Base-by-base conservation (phyloP, 2,113 vertebrate species). In the Thamnophis sirtalis region DNA sequence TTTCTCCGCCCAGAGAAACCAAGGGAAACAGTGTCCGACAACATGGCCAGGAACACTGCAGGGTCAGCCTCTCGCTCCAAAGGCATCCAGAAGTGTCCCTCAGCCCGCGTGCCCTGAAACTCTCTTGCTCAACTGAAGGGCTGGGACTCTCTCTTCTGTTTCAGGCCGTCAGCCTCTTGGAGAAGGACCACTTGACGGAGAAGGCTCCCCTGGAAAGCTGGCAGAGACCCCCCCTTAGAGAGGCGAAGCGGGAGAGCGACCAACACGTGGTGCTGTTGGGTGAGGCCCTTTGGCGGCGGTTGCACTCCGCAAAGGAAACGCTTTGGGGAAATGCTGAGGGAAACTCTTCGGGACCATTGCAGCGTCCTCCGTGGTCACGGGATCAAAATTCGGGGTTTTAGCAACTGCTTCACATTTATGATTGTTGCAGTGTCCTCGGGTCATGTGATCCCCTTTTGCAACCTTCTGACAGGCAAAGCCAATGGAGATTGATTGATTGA, bases 291-390 rank as follows among this genome's bases (percentile, higher is more conserved):
- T 4, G 1, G 43, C 43, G 43, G 43, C 43, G 1, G 43, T 43
- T 43, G 13, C 4, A 4, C 3, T 55, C 17, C 22, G 49, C 2
- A 28, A 19, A 15, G 26, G 24, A 8, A 68, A 33, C 9, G 1
- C 3, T 43, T 19, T 21, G 33, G 68, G 73, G 17, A 80, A 80
- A 21, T 4, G 33, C 33, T 80, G 73, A 43, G 33, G 73, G 33
- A 4, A 21, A 17, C 9, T 9, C 63, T 1, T 56, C 7, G 7
- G 1, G 19, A 26, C 24, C 60, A 26, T n/a, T n/a, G 63, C 28
- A n/a, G 28, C 63, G 15, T 68, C 2, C 3, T 26, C 11, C 11
- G 0, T 1, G 28, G 28, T 68, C 13, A 6, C 0, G 1, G 15
- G 63, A 33, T 17, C 13, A n/a, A 33, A 33, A 17, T 68, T n/a